These are phyloP conservation scores for Mechanitis messenoides DNA, from an alignment of 2,888 invertebrate genomes.

Conservation along the genomic window DNA sequence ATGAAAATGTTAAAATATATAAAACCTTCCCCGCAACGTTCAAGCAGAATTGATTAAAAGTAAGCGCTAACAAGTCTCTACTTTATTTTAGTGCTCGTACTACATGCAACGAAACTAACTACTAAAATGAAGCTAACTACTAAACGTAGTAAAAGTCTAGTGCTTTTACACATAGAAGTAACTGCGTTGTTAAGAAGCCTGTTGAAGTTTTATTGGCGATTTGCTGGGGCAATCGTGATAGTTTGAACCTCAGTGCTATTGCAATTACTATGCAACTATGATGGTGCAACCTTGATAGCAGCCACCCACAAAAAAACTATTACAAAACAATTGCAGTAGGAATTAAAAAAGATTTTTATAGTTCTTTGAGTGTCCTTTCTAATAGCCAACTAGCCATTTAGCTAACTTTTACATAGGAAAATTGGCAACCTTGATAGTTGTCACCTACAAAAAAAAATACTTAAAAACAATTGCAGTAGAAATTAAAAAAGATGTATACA, in stretches of 20 bases:
- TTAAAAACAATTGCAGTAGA: too few relatives aligned
- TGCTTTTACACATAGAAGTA: constrained; percentile 36
- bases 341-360: constrained; percentile 12
- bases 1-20: too few relatives aligned
- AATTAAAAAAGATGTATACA: too few relatives aligned
- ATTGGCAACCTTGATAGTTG: too few relatives aligned
- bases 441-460: too few relatives aligned
- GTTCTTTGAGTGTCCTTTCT: not conserved
- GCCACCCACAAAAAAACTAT: constrained; percentile 13
- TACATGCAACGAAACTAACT: not conserved
- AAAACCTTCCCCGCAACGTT: not conserved
- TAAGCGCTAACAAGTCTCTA: constrained; percentile 4
- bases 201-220: constrained; percentile 32
- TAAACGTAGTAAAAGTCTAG: constrained; percentile 26
- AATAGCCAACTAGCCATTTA: too few relatives aligned
- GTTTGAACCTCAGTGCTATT: constrained; percentile 12
- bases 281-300: constrained; percentile 9
- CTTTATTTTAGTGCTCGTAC: not conserved
- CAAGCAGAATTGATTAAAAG: not conserved
- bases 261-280: constrained; percentile 18
- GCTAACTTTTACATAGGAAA: too few relatives aligned
- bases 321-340: not conserved
- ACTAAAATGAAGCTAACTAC: constrained; percentile 6
- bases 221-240: constrained; percentile 9
- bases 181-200: constrained; percentile 34